phyloP scores from a whole-genome alignment of 2,113 vertebrate genomes.

The Trichechus manatus region DNA sequence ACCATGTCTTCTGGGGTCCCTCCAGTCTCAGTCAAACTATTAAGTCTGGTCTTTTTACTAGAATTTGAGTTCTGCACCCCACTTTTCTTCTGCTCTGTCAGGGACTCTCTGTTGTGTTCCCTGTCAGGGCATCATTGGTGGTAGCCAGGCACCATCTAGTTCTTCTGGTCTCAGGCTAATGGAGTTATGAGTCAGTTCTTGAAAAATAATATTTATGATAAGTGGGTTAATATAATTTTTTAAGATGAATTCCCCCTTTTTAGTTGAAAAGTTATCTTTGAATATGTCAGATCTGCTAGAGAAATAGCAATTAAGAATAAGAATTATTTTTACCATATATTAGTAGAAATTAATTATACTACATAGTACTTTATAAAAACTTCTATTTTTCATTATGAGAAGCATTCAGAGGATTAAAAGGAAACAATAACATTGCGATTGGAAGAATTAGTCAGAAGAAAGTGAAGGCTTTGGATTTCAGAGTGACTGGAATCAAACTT shows the following conservation, averaged over 20 bases:
- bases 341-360: slow-evolving; percentile 46
- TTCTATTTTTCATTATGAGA: neutral
- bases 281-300: slow-evolving; percentile 16
- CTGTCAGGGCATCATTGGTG: too few species aligned
- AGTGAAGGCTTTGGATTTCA: neutral
- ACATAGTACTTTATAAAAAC: neutral
- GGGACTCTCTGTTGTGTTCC: too few species aligned
- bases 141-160: too few species aligned
- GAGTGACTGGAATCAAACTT: neutral
- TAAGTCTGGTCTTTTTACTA: too few species aligned
- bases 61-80: too few species aligned
- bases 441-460: neutral
- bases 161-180: too few species aligned
- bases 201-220: slow-evolving; percentile 51
- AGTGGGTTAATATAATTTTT: slow-evolving; percentile 16
- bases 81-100: too few species aligned
- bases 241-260: too few species aligned
- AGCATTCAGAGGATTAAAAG: neutral
- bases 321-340: slow-evolving; percentile 18
- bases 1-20: too few species aligned
- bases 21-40: too few species aligned
- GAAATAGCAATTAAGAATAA: slow-evolving; percentile 35
- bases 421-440: neutral
- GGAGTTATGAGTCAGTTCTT: too few species aligned
- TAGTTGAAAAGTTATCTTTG: slow-evolving; percentile 12